Evolutionary conservation across 2,797 vertebrate genomes (phyloP), one percentile per base, ranked within the genome.

Genomic region (Lemur catta): DNA sequence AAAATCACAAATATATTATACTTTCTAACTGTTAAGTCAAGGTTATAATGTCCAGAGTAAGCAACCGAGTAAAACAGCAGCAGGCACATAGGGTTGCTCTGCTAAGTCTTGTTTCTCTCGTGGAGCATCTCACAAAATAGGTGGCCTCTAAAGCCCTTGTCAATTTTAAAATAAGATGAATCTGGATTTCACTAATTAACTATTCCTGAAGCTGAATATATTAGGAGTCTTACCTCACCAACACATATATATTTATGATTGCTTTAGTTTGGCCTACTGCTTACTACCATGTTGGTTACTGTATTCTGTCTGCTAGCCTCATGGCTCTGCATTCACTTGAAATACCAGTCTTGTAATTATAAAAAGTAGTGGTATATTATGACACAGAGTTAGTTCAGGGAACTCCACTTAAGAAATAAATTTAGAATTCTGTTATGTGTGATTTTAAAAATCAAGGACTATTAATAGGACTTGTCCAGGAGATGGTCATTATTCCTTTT

Each of bases 301-400:
- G 50, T 52, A 61, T 81, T 86, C 38, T 85, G 22, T 84, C 52
- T 75, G 7, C 33, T 87, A 90, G 33, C 22, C 17, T 84, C 12
- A 72, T 92, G 88, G 13, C 13, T 92, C 88, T 92, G 6, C 55
- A 81, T 87, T 95, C 11, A 91, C 35, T 65, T 91, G 46, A 95
- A 92, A 95, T 90, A 15, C 2, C 6, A 55, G 12, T 11, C 2
- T 84, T 80, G 0, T 92, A 55, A 89, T 97, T 87, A 94, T 52
- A 85, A 94, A 97, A 89, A 78, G 4, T 7, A 84, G 2, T 55
- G 20, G 22, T 55, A 28, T 57, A 38, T 72, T 91, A 52, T 82
- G n/a, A 71, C 17, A 93, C 26, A 28, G 13, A 93, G 78, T 78
- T 20, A 63, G 71, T 87, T 80, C 30, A 11, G 13, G 33, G 3